Percentiles rank a stretch among this genome's conserved stretches.
phyloP scores from a whole-genome alignment of 1,140 invertebrate species.

The Pseudomyrmex dendroicus region DNA sequence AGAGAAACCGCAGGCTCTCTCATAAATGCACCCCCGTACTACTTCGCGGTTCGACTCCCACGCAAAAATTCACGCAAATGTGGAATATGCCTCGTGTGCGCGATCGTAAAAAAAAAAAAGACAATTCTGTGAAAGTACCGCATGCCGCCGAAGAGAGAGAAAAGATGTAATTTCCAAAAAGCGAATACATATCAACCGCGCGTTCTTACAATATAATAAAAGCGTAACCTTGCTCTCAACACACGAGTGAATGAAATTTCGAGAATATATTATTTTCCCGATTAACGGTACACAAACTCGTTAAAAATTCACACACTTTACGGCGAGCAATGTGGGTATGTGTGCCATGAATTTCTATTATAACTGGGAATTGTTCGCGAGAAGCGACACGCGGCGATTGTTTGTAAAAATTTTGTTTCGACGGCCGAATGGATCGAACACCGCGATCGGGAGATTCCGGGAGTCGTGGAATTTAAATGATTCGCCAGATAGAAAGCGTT shows the following conservation, averaged over 20 bases:
- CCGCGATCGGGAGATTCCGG: not conserved
- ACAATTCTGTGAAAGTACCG: conserved; percentile 5
- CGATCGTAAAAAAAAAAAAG: not conserved
- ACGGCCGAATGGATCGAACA: not conserved
- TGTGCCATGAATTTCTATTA: conserved; percentile 48
- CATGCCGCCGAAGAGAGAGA: no score
- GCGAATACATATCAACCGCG: not conserved
- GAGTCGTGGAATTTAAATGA: conserved; percentile 70
- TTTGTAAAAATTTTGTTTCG: conserved; percentile 13
- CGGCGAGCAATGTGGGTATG: conserved; percentile 32
- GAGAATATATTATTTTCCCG: not conserved
- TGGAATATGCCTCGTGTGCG: not conserved
- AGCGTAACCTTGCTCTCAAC: no score
- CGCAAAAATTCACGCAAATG: conserved; percentile 29
- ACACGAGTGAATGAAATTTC: no score
- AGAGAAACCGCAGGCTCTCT: conserved; percentile 55
- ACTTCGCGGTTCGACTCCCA: conserved; percentile 17
- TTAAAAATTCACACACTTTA: conserved; percentile 27
- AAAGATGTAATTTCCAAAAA: not conserved
- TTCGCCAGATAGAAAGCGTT: conserved; percentile 78
- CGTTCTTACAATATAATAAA: no score
- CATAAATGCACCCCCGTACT: conserved; percentile 2
- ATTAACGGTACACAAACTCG: not conserved
- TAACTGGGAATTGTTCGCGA: not conserved
- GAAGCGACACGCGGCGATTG: not conserved